Conservation (phyloP, 2,888 invertebrate genomes). For the Physocephala rufipes region DNA sequence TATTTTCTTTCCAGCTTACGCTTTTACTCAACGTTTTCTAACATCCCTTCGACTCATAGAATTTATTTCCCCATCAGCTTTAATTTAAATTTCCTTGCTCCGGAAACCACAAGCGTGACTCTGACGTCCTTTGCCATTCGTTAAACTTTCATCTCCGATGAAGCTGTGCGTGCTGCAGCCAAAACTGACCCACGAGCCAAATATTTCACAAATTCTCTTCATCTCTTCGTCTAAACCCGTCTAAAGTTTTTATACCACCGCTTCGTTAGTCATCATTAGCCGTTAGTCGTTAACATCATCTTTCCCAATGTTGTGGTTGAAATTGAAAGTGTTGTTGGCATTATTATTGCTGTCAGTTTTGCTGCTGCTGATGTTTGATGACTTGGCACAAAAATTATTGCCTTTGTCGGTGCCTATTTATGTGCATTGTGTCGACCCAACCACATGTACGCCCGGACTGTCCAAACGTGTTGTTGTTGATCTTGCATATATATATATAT, state of each 20-base stretch:
- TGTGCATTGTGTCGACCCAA: neutral
- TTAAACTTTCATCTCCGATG: constrained; percentile 58
- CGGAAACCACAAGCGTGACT: constrained; percentile 31
- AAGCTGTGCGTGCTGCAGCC: constrained; percentile 54
- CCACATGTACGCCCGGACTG: neutral
- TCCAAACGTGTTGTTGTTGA: neutral
- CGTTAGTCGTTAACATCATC: too few relatives aligned
- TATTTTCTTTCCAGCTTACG: neutral
- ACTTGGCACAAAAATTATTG: constrained; percentile 26
- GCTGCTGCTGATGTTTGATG: constrained; percentile 48
- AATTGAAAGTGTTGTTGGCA: neutral
- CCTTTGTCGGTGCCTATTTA: constrained; percentile 48
- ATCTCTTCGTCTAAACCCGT: neutral
- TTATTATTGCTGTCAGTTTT: constrained; percentile 18
- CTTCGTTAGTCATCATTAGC: neutral
- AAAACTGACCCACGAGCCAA: constrained; percentile 50
- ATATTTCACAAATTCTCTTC: constrained; percentile 35
- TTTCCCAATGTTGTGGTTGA: neutral
- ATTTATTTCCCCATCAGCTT: neutral
- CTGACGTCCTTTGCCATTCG: constrained; percentile 47
- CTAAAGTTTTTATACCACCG: neutral
- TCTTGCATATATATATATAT: neutral
- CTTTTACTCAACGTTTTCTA: neutral
- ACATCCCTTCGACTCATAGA: neutral
- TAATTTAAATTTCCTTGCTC: constrained; percentile 29